Evolutionary conservation across 2,113 vertebrate species (phyloP).

Genomic region (Microcebus lehilahytsara): DNA sequence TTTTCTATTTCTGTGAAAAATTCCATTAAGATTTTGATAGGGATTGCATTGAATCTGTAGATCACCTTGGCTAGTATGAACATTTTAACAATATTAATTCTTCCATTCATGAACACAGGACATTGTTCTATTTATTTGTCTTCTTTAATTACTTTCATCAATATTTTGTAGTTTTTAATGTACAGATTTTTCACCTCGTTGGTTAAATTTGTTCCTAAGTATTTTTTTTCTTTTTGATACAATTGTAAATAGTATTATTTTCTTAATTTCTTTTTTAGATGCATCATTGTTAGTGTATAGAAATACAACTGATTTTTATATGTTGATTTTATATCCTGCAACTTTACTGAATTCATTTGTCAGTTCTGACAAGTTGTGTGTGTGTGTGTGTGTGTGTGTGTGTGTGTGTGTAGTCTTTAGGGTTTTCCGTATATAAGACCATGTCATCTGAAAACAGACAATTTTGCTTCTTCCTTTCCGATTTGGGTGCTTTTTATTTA

Average conservation of each 20-base stretch:
- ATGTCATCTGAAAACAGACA: not conserved
- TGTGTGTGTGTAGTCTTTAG: not conserved
- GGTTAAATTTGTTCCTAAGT: not conserved
- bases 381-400: not conserved
- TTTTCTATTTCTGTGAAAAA: not conserved
- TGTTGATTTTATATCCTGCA: not conserved
- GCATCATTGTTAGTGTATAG: not conserved
- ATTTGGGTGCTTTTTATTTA: not conserved
- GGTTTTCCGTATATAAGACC: not conserved
- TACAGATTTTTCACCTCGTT: not conserved
- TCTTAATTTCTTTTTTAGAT: not conserved
- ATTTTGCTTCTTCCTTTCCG: not conserved
- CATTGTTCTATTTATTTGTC: not conserved
- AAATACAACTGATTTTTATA: not conserved
- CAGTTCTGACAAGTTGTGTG: not conserved
- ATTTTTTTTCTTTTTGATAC: not conserved
- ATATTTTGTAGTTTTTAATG: not conserved
- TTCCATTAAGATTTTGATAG: not conserved
- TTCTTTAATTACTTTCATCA: not conserved
- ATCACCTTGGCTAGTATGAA: not conserved
- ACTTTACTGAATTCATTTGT: not conserved
- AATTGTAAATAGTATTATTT: not conserved
- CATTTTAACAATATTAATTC: no score
- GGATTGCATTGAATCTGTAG: not conserved
- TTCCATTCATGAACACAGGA: not conserved